Evolutionary conservation across 23 tunicate genomes (phyloP).

Genomic region (Oikopleura vanhoeffeni): DNA sequence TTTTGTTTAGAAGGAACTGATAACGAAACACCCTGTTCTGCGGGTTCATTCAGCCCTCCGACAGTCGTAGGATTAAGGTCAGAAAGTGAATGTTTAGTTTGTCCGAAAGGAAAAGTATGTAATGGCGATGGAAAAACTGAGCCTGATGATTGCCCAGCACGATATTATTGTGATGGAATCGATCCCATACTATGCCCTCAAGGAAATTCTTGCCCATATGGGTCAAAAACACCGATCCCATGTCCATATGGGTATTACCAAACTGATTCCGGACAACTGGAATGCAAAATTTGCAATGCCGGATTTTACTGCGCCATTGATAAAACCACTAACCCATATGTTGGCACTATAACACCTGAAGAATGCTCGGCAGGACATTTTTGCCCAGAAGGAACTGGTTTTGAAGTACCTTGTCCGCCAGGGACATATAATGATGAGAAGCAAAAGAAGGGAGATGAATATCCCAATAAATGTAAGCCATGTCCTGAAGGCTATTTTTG

Average conservation of each 20-base stretch:
- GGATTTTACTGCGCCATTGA: conserved; percentile 56
- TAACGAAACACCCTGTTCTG: background rate
- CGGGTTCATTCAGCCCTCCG: background rate
- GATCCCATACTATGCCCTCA: background rate
- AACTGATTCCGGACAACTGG: conserved; percentile 19
- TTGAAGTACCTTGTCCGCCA: conserved; percentile 51
- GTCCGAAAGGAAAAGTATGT: background rate
- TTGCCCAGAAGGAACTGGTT: conserved; percentile 29
- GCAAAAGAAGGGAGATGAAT: conserved; percentile 19
- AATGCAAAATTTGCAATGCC: conserved; percentile 25
- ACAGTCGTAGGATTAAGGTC: conserved; percentile 16
- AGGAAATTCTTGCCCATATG: background rate
- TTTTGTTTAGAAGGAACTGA: background rate
- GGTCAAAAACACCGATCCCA: conserved; percentile 19
- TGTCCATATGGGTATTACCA: conserved; percentile 61
- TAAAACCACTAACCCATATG: background rate
- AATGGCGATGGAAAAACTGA: background rate
- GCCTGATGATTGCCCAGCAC: background rate
- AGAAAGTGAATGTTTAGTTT: background rate
- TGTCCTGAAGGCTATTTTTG: background rate
- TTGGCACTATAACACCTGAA: conserved; percentile 27
- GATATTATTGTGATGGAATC: background rate
- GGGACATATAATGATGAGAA: conserved; percentile 56
- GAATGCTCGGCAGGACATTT: conserved; percentile 44
- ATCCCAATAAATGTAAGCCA: conserved; percentile 18